These are phyloP conservation scores for Oncorhynchus gorbuscha DNA, from an alignment of 2,113 vertebrate genomes.

Conservation along the genomic window DNA sequence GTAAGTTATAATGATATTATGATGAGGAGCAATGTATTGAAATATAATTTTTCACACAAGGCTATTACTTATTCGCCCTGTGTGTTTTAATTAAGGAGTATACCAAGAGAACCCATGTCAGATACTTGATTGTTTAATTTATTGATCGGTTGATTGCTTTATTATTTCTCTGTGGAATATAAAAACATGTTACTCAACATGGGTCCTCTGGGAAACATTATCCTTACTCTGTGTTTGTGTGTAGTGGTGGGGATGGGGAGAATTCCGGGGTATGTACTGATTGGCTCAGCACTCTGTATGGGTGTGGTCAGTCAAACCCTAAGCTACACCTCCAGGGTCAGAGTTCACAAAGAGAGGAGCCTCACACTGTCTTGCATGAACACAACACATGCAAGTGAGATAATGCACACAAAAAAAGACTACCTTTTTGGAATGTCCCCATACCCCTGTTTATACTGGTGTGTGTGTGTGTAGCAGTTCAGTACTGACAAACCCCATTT, in stretches of 20 bases:
- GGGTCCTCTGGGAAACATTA: too few species aligned
- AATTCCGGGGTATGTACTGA: not conserved
- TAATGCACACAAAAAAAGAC: not conserved
- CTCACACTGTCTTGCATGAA: slow-evolving; percentile 59
- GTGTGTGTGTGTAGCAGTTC: slow-evolving; percentile 33
- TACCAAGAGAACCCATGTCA: too few species aligned
- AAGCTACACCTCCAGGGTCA: slow-evolving; percentile 24
- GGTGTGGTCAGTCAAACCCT: slow-evolving; percentile 18
- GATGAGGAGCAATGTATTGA: too few species aligned
- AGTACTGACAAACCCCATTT: slow-evolving; percentile 73
- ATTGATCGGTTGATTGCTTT: too few species aligned
- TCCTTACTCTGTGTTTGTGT: not conserved
- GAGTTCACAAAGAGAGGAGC: slow-evolving; percentile 22
- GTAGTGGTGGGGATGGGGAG: slow-evolving; percentile 48
- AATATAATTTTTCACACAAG: too few species aligned
- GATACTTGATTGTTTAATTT: too few species aligned
- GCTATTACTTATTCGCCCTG: too few species aligned
- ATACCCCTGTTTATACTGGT: not conserved
- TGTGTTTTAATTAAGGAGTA: too few species aligned
- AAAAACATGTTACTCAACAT: too few species aligned
- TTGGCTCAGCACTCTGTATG: not conserved
- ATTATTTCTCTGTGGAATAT: too few species aligned
- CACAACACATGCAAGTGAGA: slow-evolving; percentile 39
- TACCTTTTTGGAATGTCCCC: not conserved
- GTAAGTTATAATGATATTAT: too few species aligned